Evolutionary conservation across 2,113 vertebrate species (phyloP), one percentile per base, ranked within the genome.

Genomic region (Glaucomys volans): DNA sequence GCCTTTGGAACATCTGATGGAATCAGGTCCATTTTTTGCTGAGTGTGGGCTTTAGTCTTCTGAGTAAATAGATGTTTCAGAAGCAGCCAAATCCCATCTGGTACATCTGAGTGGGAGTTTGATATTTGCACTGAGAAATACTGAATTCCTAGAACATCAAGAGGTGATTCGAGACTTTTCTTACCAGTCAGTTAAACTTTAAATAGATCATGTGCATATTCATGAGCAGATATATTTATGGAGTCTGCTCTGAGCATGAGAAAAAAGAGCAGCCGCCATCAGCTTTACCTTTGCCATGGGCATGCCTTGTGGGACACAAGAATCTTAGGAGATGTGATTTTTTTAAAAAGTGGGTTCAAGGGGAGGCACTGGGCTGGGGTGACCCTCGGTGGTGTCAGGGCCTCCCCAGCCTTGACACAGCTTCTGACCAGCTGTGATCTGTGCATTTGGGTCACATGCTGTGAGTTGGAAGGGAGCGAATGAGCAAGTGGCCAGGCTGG

Each of bases 101-200:
- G 94, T 85, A 16, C 32, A 81, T 74, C 64, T 87, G 82, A 90
- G 88, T 96, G 89, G 95, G 88, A 95, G 95, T 95, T 87, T 97
- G 96, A 75, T 97, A 96, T 97, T 95, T 94, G 81, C 37, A 87
- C 72, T 92, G 84, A 94, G 77, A 96, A 95, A 96, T 77, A 82
- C 10, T 90, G 72, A 95, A 90, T 96, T 97, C 95, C 94, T 97
- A 95, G 90, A 96, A 97, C 94, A 92, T 14, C 35, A 94, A 97
- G 91, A 95, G 59, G 67, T 87, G 59, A 96, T 86, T 97, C 92
- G 92, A 97, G 67, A 94, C 87, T 93, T 94, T 97, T 92, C 82
- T 96, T 88, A 83, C 47, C 82, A 96, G 77, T 54, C 40, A 76
- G 62, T 96, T 85, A 94, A 85, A 77, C 57, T 94, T 96, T 84